Base-by-base conservation (phyloP, 2,113 vertebrate species). In the Physeter macrocephalus region DNA sequence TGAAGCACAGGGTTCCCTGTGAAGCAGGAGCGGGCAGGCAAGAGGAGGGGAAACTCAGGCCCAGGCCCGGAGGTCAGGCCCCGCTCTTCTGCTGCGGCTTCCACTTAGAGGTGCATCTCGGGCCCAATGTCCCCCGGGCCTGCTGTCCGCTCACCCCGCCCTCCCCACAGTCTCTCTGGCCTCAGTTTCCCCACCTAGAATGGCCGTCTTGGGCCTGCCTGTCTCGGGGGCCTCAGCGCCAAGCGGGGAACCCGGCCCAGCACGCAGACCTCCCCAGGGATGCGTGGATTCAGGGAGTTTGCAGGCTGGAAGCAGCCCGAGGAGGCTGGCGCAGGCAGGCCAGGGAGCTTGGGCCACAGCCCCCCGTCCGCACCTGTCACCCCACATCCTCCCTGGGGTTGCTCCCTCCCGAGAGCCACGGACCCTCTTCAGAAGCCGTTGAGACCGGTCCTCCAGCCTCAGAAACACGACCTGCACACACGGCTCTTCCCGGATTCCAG, bases 281-380 rank as follows among this genome's bases (percentile, higher is more conserved):
- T 0, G 0, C 17, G 0, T 3, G 4, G 36, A 69, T 18, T 52
- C 52, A 0, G 25, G 52, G 66, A 78, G 4, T 6, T 2, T 5
- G 21, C 1, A 21, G 23, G 9, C 6, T 5, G 4, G 34, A 34
- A 10, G 1, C 8, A 1, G 18, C 54, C 34, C 15, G 0, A n/a
- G 75, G 66, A 21, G 34, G 61, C 13, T 6, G 39, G 66, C 1
- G 13, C 66, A 11, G 31, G 31, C 1, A 0, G 20, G 13, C 6
- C 3, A 0, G n/a, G 41, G 23, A 57, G 36, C 14, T 54, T 4
- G 5, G 43, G 27, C 10, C 34, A 31, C 0, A 2, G 66, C 29
- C 39, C 29, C 10, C 29, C 3, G 23, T 20, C 43, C 31, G 8
- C 66, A 20, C 18, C 12, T 9, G 17, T 6, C 41, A 5, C 5